Percentiles rank a stretch among this genome's conserved stretches.
Conservation (phyloP, 2,113 vertebrate genomes). For the Syngnathus floridae region DNA sequence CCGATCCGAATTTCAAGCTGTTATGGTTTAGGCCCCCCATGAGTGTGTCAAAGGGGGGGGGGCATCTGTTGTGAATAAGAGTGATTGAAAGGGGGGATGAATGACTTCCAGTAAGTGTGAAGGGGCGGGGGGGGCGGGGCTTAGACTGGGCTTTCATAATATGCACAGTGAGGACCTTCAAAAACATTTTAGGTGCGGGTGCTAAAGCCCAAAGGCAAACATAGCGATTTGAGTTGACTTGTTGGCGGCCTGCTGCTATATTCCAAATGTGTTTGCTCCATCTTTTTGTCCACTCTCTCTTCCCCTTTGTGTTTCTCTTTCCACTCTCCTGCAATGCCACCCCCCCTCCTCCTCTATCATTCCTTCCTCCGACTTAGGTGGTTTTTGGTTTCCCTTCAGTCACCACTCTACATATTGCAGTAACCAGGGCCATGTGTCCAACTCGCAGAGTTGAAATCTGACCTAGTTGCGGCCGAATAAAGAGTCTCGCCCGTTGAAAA, state of each 20-base stretch:
- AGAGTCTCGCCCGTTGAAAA: slow-evolving; percentile 7
- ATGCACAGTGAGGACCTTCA: slow-evolving; percentile 1
- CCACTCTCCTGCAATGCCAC: background rate
- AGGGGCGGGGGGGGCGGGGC: background rate
- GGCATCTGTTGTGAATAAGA: slow-evolving; percentile 49
- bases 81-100: slow-evolving; percentile 25
- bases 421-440: slow-evolving; percentile 62
- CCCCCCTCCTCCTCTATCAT: background rate
- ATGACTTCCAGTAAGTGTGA: slow-evolving; percentile 38
- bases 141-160: background rate
- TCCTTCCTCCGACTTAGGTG: slow-evolving; percentile 25
- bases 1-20: slow-evolving; percentile 36
- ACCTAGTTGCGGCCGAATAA: slow-evolving; percentile 32
- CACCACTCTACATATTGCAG: slow-evolving; percentile 47
- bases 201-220: slow-evolving; percentile 25
- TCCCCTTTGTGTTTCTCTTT: slow-evolving; percentile 3
- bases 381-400: slow-evolving; percentile 62
- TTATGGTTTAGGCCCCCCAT: slow-evolving; percentile 33
- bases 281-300: background rate
- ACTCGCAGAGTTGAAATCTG: slow-evolving; percentile 20
- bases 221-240: slow-evolving; percentile 4
- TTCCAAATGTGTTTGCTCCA: background rate
- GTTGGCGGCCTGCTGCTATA: slow-evolving; percentile 14
- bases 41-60: slow-evolving; percentile 1
- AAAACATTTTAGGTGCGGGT: slow-evolving; percentile 10